phyloP scores from a whole-genome alignment of 1,140 invertebrate genomes.

The Halesus radiatus region DNA sequence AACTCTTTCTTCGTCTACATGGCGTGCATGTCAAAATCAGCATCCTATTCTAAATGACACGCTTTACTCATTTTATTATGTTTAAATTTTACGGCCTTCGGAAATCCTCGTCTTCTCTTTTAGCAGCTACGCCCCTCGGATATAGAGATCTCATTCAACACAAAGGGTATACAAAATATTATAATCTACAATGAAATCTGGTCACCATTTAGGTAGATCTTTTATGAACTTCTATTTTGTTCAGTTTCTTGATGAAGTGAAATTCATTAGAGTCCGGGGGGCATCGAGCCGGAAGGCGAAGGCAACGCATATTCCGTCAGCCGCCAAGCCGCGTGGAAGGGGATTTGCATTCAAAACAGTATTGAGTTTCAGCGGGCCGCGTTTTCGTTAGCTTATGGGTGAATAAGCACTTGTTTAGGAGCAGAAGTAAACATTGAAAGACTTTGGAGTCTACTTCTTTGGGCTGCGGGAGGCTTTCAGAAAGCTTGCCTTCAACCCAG shows the following conservation, averaged over 20 bases:
- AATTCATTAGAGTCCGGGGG: neutral
- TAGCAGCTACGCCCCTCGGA: neutral
- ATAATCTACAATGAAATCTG: neutral
- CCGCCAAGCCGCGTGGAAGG: neutral
- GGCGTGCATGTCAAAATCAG: no score
- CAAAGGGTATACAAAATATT: neutral
- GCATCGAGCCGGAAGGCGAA: neutral
- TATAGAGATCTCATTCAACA: neutral
- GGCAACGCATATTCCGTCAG: constrained; percentile 10
- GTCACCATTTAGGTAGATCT: neutral
- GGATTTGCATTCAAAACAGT: constrained; percentile 1
- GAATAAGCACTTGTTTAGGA: neutral
- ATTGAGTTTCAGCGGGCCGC: neutral
- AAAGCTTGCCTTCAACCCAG: no score
- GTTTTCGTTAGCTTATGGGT: constrained; percentile 1
- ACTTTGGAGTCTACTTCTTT: neutral
- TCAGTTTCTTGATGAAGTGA: neutral
- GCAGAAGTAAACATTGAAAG: neutral
- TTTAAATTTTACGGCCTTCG: no score
- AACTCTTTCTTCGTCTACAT: no score
- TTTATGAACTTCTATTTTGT: neutral
- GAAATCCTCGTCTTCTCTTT: neutral
- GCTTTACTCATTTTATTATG: no score
- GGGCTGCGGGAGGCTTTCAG: no score
- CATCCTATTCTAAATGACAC: no score